Conservation (phyloP, 2,797 vertebrate genomes). For the Coilia nasus region DNA sequence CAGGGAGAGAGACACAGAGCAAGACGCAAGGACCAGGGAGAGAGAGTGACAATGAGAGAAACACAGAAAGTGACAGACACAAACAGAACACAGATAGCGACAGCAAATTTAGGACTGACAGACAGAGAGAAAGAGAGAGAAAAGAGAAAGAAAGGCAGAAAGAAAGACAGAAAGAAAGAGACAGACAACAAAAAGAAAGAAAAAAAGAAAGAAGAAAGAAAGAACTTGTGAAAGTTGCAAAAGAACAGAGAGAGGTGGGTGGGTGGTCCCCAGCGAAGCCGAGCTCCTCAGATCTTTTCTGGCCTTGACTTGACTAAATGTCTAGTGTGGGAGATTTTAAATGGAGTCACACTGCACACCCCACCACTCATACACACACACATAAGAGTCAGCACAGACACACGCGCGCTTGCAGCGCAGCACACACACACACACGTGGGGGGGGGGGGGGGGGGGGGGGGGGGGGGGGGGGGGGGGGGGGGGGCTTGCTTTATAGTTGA, state of each 20-base stretch:
- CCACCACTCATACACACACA: slow-evolving; percentile 30
- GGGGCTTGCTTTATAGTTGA: no score
- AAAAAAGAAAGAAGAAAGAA: no score
- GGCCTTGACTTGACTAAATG: not conserved
- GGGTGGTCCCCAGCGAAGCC: slow-evolving; percentile 16
- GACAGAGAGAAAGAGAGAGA: not conserved
- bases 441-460: no score
- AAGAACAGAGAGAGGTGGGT: slow-evolving; percentile 14
- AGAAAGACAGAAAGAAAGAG: not conserved
- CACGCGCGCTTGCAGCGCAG: no score
- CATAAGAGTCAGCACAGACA: slow-evolving; percentile 30
- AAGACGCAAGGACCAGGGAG: slow-evolving; percentile 26
- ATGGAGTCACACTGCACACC: slow-evolving; percentile 7
- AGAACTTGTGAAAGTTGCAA: not conserved
- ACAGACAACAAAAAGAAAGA: not conserved
- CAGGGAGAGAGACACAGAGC: slow-evolving; percentile 2
- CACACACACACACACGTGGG: not conserved
- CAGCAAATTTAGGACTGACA: not conserved
- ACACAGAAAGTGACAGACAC: not conserved
- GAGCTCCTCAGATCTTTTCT: not conserved
- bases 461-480: no score
- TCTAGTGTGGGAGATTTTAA: not conserved
- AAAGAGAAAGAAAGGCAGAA: not conserved
- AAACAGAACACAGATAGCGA: slow-evolving; percentile 24
- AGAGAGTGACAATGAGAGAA: slow-evolving; percentile 19